Evolutionary conservation across 2,797 vertebrate species (phyloP).

Genomic region (Pempheris klunzingeri): DNA sequence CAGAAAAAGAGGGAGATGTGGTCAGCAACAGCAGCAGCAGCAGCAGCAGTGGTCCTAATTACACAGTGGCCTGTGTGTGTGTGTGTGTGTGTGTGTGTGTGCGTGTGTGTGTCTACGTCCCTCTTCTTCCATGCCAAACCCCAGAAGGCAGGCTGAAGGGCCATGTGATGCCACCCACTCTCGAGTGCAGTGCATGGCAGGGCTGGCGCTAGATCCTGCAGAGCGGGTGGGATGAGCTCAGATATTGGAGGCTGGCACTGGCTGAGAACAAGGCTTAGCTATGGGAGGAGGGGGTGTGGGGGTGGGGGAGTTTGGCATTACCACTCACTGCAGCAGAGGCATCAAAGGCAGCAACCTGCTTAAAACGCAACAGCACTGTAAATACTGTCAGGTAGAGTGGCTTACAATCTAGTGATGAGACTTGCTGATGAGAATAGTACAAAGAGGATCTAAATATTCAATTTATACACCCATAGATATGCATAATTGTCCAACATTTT

Average conservation of each 20-base stretch:
- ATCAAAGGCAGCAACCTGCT: constrained; percentile 64
- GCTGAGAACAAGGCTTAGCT: constrained; percentile 77
- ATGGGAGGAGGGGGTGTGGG: constrained; percentile 46
- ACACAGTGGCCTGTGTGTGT: constrained; percentile 55
- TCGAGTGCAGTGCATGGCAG: constrained; percentile 67
- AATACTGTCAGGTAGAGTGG: constrained; percentile 48
- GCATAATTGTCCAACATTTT: constrained; percentile 41
- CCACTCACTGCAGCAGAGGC: constrained; percentile 59
- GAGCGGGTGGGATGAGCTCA: constrained; percentile 79
- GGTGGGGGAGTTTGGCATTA: constrained; percentile 35
- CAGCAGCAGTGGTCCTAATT: constrained; percentile 53
- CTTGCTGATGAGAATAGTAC: constrained; percentile 15
- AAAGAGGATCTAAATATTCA: constrained; percentile 32
- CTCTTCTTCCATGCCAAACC: constrained; percentile 62
- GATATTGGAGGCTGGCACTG: constrained; percentile 80
- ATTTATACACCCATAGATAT: constrained; percentile 18
- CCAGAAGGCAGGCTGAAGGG: constrained; percentile 72
- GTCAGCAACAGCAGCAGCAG: constrained; percentile 41
- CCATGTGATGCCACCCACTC: constrained; percentile 82
- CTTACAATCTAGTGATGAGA: constrained; percentile 10
- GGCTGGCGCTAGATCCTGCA: constrained; percentile 68
- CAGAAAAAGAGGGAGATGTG: constrained; percentile 41
- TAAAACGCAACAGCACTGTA: constrained; percentile 53
- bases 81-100: constrained; percentile 44
- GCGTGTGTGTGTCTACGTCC: constrained; percentile 25